Conservation (phyloP, 1,140 invertebrate species). For the Orussus abietinus region DNA sequence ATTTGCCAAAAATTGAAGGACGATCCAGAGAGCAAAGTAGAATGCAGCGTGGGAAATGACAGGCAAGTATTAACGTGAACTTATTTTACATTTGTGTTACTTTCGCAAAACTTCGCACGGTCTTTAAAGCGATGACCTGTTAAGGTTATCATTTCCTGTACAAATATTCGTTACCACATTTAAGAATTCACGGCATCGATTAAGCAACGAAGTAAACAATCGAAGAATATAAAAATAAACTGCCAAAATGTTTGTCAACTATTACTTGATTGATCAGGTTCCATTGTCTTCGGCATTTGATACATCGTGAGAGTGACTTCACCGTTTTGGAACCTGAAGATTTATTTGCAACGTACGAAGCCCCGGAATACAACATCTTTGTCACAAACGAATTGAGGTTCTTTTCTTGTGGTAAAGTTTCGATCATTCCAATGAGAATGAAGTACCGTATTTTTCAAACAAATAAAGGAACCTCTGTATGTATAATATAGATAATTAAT, state of each 20-base stretch:
- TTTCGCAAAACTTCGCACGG: too few species aligned
- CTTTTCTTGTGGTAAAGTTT: constrained; percentile 48
- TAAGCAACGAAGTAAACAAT: too few species aligned
- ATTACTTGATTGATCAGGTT: too few species aligned
- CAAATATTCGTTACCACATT: too few species aligned
- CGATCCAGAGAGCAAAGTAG: constrained; percentile 51
- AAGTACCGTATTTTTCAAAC: neutral
- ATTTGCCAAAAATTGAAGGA: constrained; percentile 60
- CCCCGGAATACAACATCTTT: constrained; percentile 62
- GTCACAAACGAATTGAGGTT: constrained; percentile 66
- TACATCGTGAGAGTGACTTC: constrained; percentile 72
- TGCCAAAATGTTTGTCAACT: too few species aligned
- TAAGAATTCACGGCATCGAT: too few species aligned
- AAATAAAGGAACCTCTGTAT: neutral
- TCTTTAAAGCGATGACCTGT: too few species aligned
- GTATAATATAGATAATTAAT: constrained; percentile 7
- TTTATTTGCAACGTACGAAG: constrained; percentile 64
- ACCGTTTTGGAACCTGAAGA: constrained; percentile 79
- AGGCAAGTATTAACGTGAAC: constrained; percentile 53
- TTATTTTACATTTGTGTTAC: too few species aligned
- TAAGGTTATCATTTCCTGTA: too few species aligned
- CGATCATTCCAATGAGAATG: neutral
- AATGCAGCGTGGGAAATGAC: constrained; percentile 65
- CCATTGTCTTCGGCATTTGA: constrained; percentile 71
- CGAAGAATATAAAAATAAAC: too few species aligned